Evolutionary conservation across 1,140 invertebrate species (phyloP).

Genomic region (Berghia stephanieae): DNA sequence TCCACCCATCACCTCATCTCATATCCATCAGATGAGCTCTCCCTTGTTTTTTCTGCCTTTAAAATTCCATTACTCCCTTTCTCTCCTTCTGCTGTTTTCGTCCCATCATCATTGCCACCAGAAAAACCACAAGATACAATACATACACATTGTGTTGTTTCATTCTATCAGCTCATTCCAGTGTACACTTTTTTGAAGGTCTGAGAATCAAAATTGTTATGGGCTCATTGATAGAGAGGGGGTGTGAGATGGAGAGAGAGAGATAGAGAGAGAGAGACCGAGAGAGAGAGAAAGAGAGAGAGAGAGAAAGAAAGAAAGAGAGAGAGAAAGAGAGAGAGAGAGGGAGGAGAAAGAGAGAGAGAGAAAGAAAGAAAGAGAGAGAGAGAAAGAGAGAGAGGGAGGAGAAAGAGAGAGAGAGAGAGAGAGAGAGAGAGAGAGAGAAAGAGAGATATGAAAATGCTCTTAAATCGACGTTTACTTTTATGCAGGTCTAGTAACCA

Average conservation of each 20-base stretch:
- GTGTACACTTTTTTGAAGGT: background rate
- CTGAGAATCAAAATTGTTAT: too few species aligned
- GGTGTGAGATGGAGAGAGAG: too few species aligned
- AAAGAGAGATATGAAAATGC: background rate
- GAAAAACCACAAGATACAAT: background rate
- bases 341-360: slow-evolving; percentile 58
- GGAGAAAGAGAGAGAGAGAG: slow-evolving; percentile 63
- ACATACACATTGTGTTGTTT: background rate
- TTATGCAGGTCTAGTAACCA: too few species aligned
- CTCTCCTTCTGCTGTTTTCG: background rate
- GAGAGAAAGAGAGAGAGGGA: background rate
- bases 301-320: background rate
- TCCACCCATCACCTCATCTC: too few species aligned
- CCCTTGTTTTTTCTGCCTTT: slow-evolving; percentile 1
- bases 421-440: slow-evolving; percentile 25
- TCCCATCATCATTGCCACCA: background rate
- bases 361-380: background rate
- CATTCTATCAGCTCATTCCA: background rate
- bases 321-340: slow-evolving; percentile 11
- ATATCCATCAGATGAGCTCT: background rate
- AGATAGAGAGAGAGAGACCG: too few species aligned
- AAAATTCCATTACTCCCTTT: background rate
- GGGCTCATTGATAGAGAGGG: too few species aligned
- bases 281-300: too few species aligned
- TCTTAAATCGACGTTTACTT: background rate